Evolutionary conservation across 1,140 invertebrate species (phyloP).

Genomic region (Piezodorus guildinii): DNA sequence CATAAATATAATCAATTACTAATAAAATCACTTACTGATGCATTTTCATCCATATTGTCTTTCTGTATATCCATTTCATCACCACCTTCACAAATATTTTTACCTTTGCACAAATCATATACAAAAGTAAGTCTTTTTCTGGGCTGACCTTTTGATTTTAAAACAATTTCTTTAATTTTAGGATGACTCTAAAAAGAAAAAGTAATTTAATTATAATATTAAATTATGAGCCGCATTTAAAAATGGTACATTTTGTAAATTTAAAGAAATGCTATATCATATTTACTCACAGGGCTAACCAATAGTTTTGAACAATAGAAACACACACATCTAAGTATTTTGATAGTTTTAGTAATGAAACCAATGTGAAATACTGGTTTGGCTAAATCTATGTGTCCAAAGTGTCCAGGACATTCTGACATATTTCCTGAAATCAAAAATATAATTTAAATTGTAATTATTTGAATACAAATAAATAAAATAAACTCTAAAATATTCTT

Average conservation of each 20-base stretch:
- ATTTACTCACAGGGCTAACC: constrained; percentile 72
- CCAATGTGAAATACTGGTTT: constrained; percentile 99
- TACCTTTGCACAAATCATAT: constrained; percentile 96
- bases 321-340: constrained; percentile 92
- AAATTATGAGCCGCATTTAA: constrained; percentile 11
- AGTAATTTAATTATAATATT: constrained; percentile 16
- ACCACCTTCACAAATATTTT: constrained; percentile 96
- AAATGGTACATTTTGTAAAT: neutral
- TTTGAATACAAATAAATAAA: neutral
- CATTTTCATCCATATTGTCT: constrained; percentile 37
- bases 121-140: constrained; percentile 87
- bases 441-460: constrained; percentile 16
- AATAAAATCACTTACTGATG: constrained; percentile 9
- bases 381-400: constrained; percentile 97
- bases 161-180: constrained; percentile 93
- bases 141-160: constrained; percentile 94
- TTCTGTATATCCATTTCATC: constrained; percentile 91
- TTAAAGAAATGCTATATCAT: constrained; percentile 9
- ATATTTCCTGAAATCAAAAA: constrained; percentile 53
- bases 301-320: constrained; percentile 95
- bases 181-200: constrained; percentile 61
- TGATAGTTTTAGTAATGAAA: constrained; percentile 94
- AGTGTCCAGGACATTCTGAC: constrained; percentile 98
- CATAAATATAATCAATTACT: neutral
- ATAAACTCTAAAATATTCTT: neutral